These are phyloP conservation scores for Carcina quercana DNA, from an alignment of 2,888 invertebrate species.

Conservation along the genomic window DNA sequence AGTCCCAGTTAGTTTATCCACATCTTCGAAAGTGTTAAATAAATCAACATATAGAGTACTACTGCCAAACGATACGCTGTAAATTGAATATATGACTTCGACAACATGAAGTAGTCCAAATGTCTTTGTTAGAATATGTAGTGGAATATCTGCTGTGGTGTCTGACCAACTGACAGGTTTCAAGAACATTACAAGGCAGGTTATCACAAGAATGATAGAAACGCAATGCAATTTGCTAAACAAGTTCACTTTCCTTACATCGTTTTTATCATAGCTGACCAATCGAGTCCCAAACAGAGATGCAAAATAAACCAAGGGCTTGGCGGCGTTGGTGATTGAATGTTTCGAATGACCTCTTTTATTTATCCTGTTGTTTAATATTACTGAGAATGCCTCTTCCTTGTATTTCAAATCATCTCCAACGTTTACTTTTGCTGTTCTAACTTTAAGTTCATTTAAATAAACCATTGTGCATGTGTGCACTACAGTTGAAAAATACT, in stretches of 20 bases:
- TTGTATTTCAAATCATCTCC: too few relatives aligned
- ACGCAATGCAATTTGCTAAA: conserved; percentile 29
- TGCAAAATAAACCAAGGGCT: conserved; percentile 32
- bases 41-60: conserved; percentile 27
- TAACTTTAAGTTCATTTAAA: too few relatives aligned
- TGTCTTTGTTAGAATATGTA: conserved; percentile 36
- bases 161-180: conserved; percentile 31
- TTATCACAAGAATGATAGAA: conserved; percentile 20
- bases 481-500: too few relatives aligned
- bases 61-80: conserved; percentile 28
- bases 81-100: conserved; percentile 31
- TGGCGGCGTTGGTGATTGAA: conserved; percentile 30
- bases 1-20: conserved; percentile 30
- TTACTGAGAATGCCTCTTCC: not conserved
- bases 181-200: conserved; percentile 17
- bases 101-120: conserved; percentile 24
- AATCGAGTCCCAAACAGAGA: conserved; percentile 35
- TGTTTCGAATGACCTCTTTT: conserved; percentile 9
- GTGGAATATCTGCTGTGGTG: conserved; percentile 33
- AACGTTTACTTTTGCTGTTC: too few relatives aligned
- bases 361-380: not conserved
- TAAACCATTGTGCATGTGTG: too few relatives aligned
- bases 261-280: conserved; percentile 23
- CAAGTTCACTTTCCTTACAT: conserved; percentile 19
- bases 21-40: conserved; percentile 29